Base-by-base conservation (phyloP, 53 echinoderm and acorn worm genomes). In the Paelopatides confundens region DNA sequence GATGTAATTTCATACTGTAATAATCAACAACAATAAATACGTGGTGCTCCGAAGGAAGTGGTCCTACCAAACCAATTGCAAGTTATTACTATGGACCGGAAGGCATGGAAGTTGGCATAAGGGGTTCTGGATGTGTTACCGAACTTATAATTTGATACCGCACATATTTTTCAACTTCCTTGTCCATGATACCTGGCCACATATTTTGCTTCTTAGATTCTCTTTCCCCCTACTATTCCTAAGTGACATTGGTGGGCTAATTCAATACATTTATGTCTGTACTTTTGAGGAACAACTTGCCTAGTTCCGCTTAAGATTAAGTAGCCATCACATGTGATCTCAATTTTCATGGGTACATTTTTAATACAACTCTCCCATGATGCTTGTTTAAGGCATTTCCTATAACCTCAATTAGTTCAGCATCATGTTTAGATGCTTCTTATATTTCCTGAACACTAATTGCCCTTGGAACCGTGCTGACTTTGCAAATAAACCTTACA, bases 161-260 rank as follows among this genome's bases (percentile, higher is more conserved):
- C 1, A 88, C 84, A 63, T 50, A 88, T 15, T 62, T 91, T 49
- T 87, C 84, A 15, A 91, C 87, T 67, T 91, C 88, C 63, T 91
- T 88, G 31, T 82, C 92, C 71, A 91, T n/a, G n/a, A n/a, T 63
- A 23, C 46, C 28, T 65, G 92, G 92, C 88, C 88, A 89, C 92
- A 92, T n/a, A 92, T 89, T 33, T 94, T 94, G 63, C 71, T 91
- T 68, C 91, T 58, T 8, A 90, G 31, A 11, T 35, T 87, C 47
- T 90, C 87, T 23, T 93, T 93, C 30, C 87, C 87, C 88, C 82
- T 17, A 87, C 87, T 17, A 90, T 49, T 5, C 67, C 35, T 31
- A 67, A 67, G 31, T 1, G 34, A 14, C 31, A 2, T 1, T n/a
- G 29, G 24, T 67, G 67, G 9, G 31, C 67, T 15, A 66, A 30